phyloP scores from a whole-genome alignment of 2,797 vertebrate species.

The Danionella dracula region DNA sequence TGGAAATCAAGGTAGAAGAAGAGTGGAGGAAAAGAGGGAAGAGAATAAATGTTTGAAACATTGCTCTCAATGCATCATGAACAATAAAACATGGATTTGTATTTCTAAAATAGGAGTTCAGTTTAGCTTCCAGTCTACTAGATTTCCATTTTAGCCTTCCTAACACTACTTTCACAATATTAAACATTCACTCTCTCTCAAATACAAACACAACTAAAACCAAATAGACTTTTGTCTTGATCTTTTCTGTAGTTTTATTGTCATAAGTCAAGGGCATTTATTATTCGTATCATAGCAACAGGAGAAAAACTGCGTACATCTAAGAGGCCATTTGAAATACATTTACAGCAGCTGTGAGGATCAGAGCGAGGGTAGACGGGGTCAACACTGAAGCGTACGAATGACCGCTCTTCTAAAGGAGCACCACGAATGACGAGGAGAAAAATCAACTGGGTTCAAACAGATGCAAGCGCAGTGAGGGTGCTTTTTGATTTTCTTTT shows the following conservation, averaged over 20 bases:
- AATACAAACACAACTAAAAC: no score
- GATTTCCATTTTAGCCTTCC: no score
- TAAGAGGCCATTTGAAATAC: slow-evolving; percentile 79
- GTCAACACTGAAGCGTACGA: slow-evolving; percentile 77
- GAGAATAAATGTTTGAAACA: no score
- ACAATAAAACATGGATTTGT: no score
- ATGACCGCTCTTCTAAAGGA: slow-evolving; percentile 59
- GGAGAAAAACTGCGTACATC: slow-evolving; percentile 77
- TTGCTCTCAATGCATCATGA: no score
- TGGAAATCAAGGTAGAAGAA: no score
- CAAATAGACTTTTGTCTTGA: not conserved
- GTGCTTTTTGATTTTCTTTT: slow-evolving; percentile 38
- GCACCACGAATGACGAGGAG: slow-evolving; percentile 67
- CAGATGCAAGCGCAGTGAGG: slow-evolving; percentile 53
- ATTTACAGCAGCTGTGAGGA: slow-evolving; percentile 73
- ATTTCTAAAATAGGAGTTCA: no score
- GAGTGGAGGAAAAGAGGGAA: no score
- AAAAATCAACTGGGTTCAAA: slow-evolving; percentile 63
- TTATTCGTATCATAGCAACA: slow-evolving; percentile 74
- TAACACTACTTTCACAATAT: no score
- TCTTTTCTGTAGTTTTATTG: slow-evolving; percentile 69
- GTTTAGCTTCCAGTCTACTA: no score
- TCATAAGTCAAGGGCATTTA: slow-evolving; percentile 62
- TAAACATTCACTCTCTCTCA: no score
- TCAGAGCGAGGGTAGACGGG: slow-evolving; percentile 42